These are phyloP conservation scores for Narcine bancroftii DNA, from an alignment of 2,113 vertebrate species.

Conservation along the genomic window DNA sequence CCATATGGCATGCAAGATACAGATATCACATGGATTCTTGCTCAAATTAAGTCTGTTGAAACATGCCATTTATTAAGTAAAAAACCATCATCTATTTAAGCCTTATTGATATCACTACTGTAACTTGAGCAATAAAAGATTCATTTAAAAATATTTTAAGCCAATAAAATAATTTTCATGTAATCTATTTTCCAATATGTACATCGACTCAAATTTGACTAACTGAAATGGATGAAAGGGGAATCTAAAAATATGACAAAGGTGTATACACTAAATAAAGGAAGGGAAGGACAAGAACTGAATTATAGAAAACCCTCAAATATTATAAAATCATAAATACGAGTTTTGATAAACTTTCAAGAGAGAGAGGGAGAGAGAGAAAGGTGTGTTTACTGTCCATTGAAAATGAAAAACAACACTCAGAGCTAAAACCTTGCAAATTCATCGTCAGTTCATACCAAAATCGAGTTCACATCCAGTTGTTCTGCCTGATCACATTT, in stretches of 20 bases:
- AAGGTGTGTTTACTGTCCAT: background rate
- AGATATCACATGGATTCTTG: too few species aligned
- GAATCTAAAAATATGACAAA: slow-evolving; percentile 7
- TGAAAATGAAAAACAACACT: background rate
- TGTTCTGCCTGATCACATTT: background rate
- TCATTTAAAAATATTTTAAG: background rate
- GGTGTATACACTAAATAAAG: background rate
- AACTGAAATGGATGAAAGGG: background rate
- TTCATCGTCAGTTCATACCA: background rate
- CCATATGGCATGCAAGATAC: too few species aligned
- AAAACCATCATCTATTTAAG: background rate
- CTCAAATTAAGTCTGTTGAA: background rate
- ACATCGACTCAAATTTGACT: background rate
- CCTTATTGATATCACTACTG: background rate
- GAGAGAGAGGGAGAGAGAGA: background rate
- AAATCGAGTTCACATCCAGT: background rate
- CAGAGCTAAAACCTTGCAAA: slow-evolving; percentile 6
- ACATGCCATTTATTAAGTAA: too few species aligned
- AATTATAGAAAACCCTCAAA: slow-evolving; percentile 2
- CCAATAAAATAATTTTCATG: background rate
- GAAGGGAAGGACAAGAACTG: background rate
- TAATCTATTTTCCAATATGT: slow-evolving; percentile 8
- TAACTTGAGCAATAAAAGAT: background rate
- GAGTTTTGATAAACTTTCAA: background rate
- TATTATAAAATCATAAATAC: slow-evolving; percentile 28